These are phyloP conservation scores for Prinia subflava DNA, from an alignment of 2,113 vertebrate genomes.

Conservation along the genomic window DNA sequence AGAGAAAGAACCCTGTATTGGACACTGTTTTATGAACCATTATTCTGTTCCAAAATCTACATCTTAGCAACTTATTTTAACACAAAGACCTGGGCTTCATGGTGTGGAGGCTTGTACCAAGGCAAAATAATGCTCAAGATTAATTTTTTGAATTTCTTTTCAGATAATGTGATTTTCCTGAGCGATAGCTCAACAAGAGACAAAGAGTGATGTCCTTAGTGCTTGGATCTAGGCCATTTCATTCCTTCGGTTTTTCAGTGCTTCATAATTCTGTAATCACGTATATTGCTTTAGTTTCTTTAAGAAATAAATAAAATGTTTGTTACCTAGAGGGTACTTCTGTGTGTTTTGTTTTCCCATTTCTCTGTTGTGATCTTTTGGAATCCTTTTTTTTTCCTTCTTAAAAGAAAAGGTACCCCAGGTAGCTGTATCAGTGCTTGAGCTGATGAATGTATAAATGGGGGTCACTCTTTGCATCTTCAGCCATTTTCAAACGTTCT, in stretches of 20 bases:
- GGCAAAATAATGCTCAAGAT: background rate
- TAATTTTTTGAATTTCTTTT: conserved; percentile 50
- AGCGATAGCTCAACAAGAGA: conserved; percentile 80
- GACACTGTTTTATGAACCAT: background rate
- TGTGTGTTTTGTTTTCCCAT: background rate
- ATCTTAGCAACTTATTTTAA: background rate
- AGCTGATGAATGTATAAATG: background rate
- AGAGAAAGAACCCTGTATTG: background rate
- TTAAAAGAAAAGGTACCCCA: background rate
- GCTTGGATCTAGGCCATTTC: background rate
- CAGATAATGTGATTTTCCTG: conserved; percentile 97
- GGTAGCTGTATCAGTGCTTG: background rate
- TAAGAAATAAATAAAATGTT: conserved; percentile 66
- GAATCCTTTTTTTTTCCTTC: background rate
- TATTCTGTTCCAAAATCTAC: background rate
- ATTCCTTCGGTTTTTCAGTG: conserved; percentile 39
- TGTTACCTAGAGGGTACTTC: conserved; percentile 4
- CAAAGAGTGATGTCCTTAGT: conserved; percentile 64
- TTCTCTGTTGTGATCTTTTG: background rate
- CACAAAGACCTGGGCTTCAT: background rate
- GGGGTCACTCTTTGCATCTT: background rate
- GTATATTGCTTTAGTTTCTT: conserved; percentile 55
- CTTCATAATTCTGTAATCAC: conserved; percentile 54
- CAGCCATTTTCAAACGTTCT: background rate
- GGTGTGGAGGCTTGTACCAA: background rate